A percentile compares a stretch with the other conserved stretches of the same genome.
These are phyloP conservation scores for Pollenia labialis DNA, from an alignment of 2,888 invertebrate species.

Conservation along the genomic window DNA sequence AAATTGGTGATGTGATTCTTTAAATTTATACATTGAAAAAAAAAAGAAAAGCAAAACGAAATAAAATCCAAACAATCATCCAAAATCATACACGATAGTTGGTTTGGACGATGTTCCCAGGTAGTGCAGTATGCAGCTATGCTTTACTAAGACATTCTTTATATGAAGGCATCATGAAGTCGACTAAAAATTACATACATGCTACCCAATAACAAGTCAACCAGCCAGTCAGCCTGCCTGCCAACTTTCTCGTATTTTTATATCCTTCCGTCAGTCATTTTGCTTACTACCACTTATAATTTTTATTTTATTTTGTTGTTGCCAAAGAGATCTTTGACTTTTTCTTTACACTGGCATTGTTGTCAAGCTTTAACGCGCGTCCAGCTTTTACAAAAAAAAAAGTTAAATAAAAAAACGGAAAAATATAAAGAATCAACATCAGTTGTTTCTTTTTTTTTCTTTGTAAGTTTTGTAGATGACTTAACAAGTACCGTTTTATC, in stretches of 20 bases:
- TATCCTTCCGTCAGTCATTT: conserved; percentile 64
- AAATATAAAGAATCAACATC: conserved; percentile 24
- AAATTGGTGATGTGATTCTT: conserved; percentile 39
- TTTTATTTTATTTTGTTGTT: conserved; percentile 31
- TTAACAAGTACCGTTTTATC: conserved; percentile 64
- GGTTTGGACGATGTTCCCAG: neutral
- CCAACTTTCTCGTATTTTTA: conserved; percentile 40
- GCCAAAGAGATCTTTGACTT: conserved; percentile 60
- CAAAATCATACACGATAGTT: neutral
- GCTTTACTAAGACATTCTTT: conserved; percentile 10
- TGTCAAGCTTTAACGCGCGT: conserved; percentile 63
- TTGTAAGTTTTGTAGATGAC: conserved; percentile 42
- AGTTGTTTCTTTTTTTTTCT: conserved; percentile 27
- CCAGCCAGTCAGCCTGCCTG: conserved; percentile 15
- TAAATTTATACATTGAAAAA: conserved; percentile 11
- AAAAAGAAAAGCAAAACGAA: neutral
- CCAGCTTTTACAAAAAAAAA: conserved; percentile 17
- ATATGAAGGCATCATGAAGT: conserved; percentile 26
- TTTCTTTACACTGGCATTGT: conserved; percentile 36
- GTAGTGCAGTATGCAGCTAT: neutral
- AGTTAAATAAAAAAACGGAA: neutral
- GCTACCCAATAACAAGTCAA: conserved; percentile 12
- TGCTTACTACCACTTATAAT: conserved; percentile 9
- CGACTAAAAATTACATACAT: conserved; percentile 5
- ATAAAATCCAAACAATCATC: neutral